Percentiles rank a stretch among this genome's conserved stretches.
These are phyloP conservation scores for Nineta flava DNA, from an alignment of 2,888 invertebrate species.

Conservation along the genomic window DNA sequence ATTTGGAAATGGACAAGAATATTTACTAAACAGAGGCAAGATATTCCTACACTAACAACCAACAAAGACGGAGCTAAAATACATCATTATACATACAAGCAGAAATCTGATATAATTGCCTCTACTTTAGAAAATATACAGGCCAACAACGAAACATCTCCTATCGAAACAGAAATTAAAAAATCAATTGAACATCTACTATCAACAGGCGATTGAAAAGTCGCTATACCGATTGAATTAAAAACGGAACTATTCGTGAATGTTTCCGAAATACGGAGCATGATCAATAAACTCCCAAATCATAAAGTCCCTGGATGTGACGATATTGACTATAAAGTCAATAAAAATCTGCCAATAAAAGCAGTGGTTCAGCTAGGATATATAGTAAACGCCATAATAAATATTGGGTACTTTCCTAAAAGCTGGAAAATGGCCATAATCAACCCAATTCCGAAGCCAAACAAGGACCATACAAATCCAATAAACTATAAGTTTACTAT, in stretches of 20 bases:
- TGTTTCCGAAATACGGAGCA: too few species aligned
- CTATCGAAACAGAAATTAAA: not conserved
- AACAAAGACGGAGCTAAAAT: slow-evolving; percentile 1
- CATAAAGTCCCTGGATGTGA: slow-evolving; percentile 13
- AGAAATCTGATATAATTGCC: not conserved
- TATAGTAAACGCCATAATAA: slow-evolving; percentile 11
- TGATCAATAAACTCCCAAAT: slow-evolving; percentile 9
- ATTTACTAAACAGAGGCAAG: not conserved
- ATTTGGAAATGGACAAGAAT: slow-evolving; percentile 1
- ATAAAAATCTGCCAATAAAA: slow-evolving; percentile 14
- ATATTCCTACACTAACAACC: not conserved
- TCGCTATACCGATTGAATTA: too few species aligned
- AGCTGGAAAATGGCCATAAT: slow-evolving; percentile 14
- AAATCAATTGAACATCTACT: not conserved
- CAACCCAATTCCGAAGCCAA: slow-evolving; percentile 13
- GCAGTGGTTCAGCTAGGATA: slow-evolving; percentile 11
- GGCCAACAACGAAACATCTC: not conserved
- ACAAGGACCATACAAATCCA: slow-evolving; percentile 10
- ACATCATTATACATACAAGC: not conserved
- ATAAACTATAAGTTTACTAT: slow-evolving; percentile 13
- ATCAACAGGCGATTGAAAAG: too few species aligned
- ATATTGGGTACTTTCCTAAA: slow-evolving; percentile 12
- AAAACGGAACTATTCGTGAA: too few species aligned
- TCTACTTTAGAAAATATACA: not conserved
- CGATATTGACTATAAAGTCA: slow-evolving; percentile 10